A percentile compares a stretch with the other conserved stretches of the same genome.
Conservation (phyloP, 2,888 invertebrate genomes). For the Glomeris marginata region DNA sequence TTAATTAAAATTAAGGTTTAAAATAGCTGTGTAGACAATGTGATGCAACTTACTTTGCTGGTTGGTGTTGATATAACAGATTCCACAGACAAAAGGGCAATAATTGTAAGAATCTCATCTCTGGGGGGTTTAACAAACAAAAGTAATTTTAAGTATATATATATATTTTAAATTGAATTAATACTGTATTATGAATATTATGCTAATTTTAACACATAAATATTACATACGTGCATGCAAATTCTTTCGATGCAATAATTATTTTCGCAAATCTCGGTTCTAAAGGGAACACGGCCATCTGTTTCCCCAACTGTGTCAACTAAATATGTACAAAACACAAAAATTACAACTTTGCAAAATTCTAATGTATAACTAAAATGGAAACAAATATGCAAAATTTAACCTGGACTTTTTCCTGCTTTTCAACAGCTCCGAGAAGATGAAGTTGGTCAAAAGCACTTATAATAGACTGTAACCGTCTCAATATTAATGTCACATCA, state of each 20-base stretch:
- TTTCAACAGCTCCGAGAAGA: constrained; percentile 47
- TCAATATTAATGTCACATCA: neutral
- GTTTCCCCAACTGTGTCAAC: constrained; percentile 60
- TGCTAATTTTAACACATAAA: neutral
- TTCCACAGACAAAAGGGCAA: constrained; percentile 78
- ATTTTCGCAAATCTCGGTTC: constrained; percentile 79
- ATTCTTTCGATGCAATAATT: constrained; percentile 57
- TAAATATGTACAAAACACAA: constrained; percentile 21
- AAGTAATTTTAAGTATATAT: too few relatives aligned
- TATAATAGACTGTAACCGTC: constrained; percentile 21
- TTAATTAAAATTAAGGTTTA: constrained; percentile 3
- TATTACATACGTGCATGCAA: constrained; percentile 37
- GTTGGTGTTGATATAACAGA: constrained; percentile 60
- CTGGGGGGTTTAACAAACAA: too few relatives aligned
- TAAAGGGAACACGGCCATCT: constrained; percentile 80
- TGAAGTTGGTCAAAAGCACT: constrained; percentile 34
- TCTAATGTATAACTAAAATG: constrained; percentile 23
- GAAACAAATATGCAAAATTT: constrained; percentile 16
- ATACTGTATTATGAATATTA: too few relatives aligned
- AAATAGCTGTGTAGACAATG: neutral
- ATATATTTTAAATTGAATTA: too few relatives aligned
- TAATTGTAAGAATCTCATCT: constrained; percentile 57
- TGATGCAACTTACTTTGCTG: constrained; percentile 36
- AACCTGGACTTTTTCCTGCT: constrained; percentile 18
- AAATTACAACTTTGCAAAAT: neutral